Conservation (phyloP, 2,797 vertebrate species). For the Diplodus sargus region DNA sequence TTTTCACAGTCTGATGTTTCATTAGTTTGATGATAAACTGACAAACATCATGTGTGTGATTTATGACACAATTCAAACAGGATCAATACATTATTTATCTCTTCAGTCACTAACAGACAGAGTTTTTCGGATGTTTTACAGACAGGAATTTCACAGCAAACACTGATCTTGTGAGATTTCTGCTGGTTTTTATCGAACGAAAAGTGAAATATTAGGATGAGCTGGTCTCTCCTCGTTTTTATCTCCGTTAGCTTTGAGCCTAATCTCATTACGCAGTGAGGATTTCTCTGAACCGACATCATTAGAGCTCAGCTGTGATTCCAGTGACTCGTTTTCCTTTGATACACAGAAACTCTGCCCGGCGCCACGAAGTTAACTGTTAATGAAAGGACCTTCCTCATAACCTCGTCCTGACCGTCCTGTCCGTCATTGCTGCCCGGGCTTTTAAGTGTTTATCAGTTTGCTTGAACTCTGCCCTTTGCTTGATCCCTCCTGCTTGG, state of each 20-base stretch:
- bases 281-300: constrained; percentile 1
- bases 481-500: neutral
- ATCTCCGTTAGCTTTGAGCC: neutral
- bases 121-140: neutral
- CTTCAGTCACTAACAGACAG: too few relatives aligned
- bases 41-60: too few relatives aligned
- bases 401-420: neutral
- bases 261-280: neutral
- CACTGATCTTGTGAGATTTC: neutral
- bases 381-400: neutral
- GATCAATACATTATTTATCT: too few relatives aligned
- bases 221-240: constrained; percentile 1
- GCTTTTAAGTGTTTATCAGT: constrained; percentile 5
- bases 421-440: neutral
- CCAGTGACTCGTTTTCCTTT: neutral
- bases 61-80: too few relatives aligned
- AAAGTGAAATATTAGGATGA: neutral
- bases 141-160: neutral
- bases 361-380: neutral
- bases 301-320: neutral
- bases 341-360: neutral
- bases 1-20: too few relatives aligned
- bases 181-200: neutral
- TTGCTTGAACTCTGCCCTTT: constrained; percentile 56
- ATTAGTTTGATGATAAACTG: too few relatives aligned